Evolutionary conservation across 2,888 invertebrate species (phyloP), one percentile per base, ranked within the genome.

Genomic region (Euplexia lucipara): DNA sequence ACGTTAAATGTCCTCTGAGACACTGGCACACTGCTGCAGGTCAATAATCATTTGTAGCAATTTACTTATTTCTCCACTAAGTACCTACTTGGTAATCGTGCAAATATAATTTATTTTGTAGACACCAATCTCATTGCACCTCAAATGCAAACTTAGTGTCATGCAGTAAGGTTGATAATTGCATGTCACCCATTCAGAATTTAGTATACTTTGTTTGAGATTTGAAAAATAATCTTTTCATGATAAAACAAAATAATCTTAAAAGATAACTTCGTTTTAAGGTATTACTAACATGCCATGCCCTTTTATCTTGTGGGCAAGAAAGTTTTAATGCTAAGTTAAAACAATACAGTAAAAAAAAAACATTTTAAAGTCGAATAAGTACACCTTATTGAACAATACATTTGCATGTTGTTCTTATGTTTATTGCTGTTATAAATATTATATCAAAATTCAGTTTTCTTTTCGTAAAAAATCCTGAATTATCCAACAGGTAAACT

Each of bases 171-270:
- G 59, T 63, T 22, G 20, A 69, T 49, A 63, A 41, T 74, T 59
- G 68, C 49, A 68, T 67, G 61, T 34, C 30, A 51, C 44, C 22
- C 20, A 49, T 26, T 34, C 20, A 54, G 30, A 49, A 49, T 65
- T 47, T 54, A 53, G 32, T 37, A 26, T 5, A 3, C 5, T n/a
- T 49, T 32, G 18, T 39, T 56, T 59, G 39, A 51, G 51, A 52
- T 59, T 68, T 56, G 8, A 47, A 51, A 42, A 44, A 74, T 62
- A 58, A 73, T 68, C 72, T 45, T 39, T 35, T 12, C 5, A 37
- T 49, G 75, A 72, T 63, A 73, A 57, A 45, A 59, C 30, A 10
- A 1, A n/a, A 0, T 56, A 56, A 68, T 74, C 63, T 44, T 52
- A 39, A 7, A 18, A 63, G 70, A 63, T 73, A 74, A 44, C 39